Evolutionary conservation across 2,888 invertebrate genomes (phyloP).

Genomic region (Pristionchus fissidentatus): DNA sequence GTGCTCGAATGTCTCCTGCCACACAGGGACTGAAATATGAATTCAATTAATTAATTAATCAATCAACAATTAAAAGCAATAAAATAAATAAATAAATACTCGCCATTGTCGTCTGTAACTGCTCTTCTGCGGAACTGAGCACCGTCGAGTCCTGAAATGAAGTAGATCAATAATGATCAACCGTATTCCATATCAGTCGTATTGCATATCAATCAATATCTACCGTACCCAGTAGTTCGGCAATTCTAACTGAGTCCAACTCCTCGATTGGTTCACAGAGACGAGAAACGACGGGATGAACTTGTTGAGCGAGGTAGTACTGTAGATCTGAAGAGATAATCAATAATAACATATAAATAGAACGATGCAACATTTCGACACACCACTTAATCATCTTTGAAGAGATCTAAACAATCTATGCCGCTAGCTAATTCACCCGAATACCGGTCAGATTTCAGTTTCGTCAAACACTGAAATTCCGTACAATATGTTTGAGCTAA

Average conservation of each 20-base stretch:
- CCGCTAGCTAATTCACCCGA: no score
- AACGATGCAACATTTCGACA: no score
- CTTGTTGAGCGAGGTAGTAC: constrained; percentile 94
- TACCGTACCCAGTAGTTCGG: constrained; percentile 85
- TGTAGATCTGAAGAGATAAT: constrained; percentile 81
- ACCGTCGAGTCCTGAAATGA: constrained; percentile 31
- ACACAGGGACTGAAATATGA: not conserved
- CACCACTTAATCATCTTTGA: no score
- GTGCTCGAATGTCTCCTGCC: constrained; percentile 53
- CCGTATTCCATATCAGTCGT: not conserved
- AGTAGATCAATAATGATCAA: not conserved
- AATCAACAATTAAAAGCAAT: not conserved
- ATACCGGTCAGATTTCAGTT: no score
- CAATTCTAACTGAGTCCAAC: constrained; percentile 90
- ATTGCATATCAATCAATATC: not conserved
- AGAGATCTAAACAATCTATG: no score
- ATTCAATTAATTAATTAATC: not conserved
- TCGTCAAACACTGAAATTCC: not conserved
- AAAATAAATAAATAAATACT: not conserved
- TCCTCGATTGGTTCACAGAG: constrained; percentile 96
- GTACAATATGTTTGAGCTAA: not conserved
- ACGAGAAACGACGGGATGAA: constrained; percentile 94
- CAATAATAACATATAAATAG: constrained; percentile 44
- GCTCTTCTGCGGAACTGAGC: constrained; percentile 21
- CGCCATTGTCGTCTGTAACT: not conserved